Evolutionary conservation across 1,140 invertebrate genomes (phyloP).

Genomic region (Drosophila kepulauana): DNA sequence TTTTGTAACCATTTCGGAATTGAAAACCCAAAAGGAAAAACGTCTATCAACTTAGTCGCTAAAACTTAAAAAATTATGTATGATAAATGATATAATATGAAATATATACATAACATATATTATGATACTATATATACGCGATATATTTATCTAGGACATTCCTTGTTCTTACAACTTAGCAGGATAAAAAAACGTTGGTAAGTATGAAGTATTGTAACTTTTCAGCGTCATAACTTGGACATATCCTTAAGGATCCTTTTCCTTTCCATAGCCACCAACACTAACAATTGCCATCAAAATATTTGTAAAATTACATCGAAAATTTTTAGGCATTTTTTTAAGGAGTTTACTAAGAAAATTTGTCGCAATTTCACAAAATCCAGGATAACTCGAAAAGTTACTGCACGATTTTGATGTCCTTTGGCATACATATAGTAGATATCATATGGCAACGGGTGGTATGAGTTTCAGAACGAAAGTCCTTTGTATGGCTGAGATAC

Average conservation of each 20-base stretch:
- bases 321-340: too few species aligned
- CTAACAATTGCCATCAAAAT: too few species aligned
- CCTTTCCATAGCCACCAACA: too few species aligned
- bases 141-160: background rate
- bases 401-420: background rate
- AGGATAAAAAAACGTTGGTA: too few species aligned
- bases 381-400: too few species aligned
- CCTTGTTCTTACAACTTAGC: background rate
- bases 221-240: too few species aligned
- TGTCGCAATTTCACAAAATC: too few species aligned
- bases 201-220: too few species aligned
- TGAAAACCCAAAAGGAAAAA: constrained; percentile 8
- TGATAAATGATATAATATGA: constrained; percentile 70
- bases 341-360: too few species aligned
- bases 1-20: constrained; percentile 19
- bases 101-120: constrained; percentile 72
- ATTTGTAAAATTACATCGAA: too few species aligned
- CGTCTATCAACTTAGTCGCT: constrained; percentile 65
- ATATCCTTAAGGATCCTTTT: too few species aligned
- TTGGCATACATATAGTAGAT: background rate
- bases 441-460: background rate
- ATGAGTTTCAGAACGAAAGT: background rate
- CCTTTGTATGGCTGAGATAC: background rate
- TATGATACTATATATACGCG: constrained; percentile 4
- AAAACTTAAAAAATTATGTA: constrained; percentile 69